phyloP scores from a whole-genome alignment of 35 echinoderm and acorn worm species.

The Ophioderma brevispina region DNA sequence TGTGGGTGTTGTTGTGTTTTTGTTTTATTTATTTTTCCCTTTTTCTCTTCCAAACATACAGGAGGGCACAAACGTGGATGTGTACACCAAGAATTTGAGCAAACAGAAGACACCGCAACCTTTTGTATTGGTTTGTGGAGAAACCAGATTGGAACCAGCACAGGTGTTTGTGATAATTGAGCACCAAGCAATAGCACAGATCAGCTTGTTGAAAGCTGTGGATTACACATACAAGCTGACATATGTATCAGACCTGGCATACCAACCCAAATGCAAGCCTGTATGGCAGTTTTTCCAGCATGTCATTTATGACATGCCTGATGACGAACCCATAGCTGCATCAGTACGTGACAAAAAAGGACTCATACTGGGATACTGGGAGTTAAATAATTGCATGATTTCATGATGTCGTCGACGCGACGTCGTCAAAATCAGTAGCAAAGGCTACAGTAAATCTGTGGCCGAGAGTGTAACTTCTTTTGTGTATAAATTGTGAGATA shows the following conservation, averaged over 20 bases:
- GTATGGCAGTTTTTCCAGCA: conserved; percentile 25
- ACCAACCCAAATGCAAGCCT: neutral
- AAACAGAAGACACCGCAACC: conserved; percentile 14
- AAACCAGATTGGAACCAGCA: neutral
- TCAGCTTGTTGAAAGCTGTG: conserved; percentile 2
- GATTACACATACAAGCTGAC: neutral
- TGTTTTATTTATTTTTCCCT: neutral
- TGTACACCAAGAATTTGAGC: no score
- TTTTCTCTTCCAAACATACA: neutral
- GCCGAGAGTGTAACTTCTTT: no score
- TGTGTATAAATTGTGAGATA: no score
- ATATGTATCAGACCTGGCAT: neutral
- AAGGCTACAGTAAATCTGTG: no score
- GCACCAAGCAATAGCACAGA: neutral
- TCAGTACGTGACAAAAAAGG: conserved; percentile 27
- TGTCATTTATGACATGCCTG: conserved; percentile 16
- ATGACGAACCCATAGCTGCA: neutral
- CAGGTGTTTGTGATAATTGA: conserved; percentile 30
- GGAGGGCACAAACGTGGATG: neutral
- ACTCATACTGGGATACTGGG: no score
- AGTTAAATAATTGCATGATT: no score
- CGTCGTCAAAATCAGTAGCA: no score
- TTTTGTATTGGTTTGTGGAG: conserved; percentile 17
- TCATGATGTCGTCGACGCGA: no score
- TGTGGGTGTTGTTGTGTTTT: neutral